These are phyloP conservation scores for Panthera leo DNA, from an alignment of 2,113 vertebrate genomes.

Conservation along the genomic window DNA sequence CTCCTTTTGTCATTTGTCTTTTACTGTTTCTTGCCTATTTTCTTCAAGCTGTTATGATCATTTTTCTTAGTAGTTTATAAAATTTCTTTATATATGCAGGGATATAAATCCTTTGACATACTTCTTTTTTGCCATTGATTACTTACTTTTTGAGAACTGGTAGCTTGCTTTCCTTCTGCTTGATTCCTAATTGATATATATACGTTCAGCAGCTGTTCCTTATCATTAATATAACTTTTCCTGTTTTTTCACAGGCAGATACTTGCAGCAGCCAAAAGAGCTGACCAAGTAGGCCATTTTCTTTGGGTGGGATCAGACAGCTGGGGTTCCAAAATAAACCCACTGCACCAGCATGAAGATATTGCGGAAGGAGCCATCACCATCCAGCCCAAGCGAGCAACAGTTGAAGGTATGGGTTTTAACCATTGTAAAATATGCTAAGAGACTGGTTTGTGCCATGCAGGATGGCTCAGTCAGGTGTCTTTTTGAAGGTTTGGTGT, in stretches of 20 bases:
- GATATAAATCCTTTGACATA: neutral
- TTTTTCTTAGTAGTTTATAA: neutral
- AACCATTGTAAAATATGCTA: accelerated
- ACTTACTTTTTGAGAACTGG: neutral
- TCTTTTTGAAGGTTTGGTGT: neutral
- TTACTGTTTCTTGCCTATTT: neutral
- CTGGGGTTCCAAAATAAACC: conserved; percentile 96
- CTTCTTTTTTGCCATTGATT: neutral
- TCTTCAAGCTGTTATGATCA: neutral
- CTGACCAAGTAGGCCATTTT: conserved; percentile 94
- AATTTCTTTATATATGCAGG: neutral
- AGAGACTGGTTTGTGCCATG: accelerated
- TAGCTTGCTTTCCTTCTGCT: neutral
- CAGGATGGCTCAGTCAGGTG: accelerated
- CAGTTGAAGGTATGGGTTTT: conserved; percentile 88
- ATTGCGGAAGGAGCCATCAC: conserved; percentile 94
- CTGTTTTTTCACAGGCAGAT: conserved; percentile 87
- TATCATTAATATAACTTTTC: neutral
- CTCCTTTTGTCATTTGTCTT: neutral
- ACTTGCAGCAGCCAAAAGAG: conserved; percentile 94
- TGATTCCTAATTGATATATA: neutral
- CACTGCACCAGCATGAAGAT: conserved; percentile 92
- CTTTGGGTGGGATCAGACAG: conserved; percentile 98
- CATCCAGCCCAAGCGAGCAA: conserved; percentile 95
- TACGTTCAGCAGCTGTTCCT: accelerated